Base-by-base conservation (phyloP, 2,113 vertebrate species). In the Paratilapia polleni region DNA sequence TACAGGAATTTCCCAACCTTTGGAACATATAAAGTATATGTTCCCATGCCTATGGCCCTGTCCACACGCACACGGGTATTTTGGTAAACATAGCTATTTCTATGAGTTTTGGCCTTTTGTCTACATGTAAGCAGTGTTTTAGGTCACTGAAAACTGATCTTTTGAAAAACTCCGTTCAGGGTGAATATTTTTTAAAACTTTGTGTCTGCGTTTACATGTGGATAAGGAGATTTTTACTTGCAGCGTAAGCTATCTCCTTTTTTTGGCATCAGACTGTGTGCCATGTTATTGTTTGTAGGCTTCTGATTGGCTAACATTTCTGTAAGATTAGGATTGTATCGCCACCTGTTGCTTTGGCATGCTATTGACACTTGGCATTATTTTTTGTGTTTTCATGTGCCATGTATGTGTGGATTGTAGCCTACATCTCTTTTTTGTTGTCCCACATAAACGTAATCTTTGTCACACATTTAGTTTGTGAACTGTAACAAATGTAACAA, bases 141-240 rank as follows among this genome's bases (percentile, higher is more conserved):
- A n/a, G n/a, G n/a, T n/a, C n/a, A n/a, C n/a, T 26, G 6, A 59
- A 15, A 26, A 59, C 24, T 26, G 12, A 61, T 4, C 59, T 61
- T 56, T 19, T 1, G 19, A 61, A 61, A 61, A 19, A 7, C 28
- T 11, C 28, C 6, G 4, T 36, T 5, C 34, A 36, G 6, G 34
- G 6, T 0, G 26, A 59, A 26, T 6, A 59, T 13, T 0, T 34
- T 61, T 8, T 19, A 8, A 59, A 13, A 59, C 4, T 20, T 15
- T 3, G 0, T 28, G 31, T 17, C 19, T 10, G 59, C 59, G 19
- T 34, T 61, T 34, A 11, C 28, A 34, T 61, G 19, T 19, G 28
- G 28, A 4, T 6, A 61, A 61, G 28, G 9, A 31, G 26, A 17
- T 31, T 60, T 60, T 26, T 8, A 12, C 4, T 3, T 13, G 11